Conservation (phyloP, 2,113 vertebrate species). For the Chaetodon auriga region DNA sequence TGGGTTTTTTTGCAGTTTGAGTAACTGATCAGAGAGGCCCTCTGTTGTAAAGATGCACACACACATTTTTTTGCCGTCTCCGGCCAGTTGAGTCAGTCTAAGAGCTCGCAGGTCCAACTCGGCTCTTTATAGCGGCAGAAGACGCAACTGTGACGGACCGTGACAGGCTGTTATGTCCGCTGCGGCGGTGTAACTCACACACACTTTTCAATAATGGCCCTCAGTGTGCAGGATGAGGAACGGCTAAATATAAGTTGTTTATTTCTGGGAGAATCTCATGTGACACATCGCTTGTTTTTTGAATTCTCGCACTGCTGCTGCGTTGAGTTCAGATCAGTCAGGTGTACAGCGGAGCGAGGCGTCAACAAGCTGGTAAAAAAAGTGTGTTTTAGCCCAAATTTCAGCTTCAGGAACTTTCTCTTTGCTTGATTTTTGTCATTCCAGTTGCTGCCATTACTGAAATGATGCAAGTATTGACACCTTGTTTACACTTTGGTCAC, state of each 20-base stretch:
- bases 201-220: neutral
- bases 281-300: constrained; percentile 41
- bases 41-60: constrained; percentile 1
- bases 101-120: neutral
- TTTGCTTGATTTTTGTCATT: neutral
- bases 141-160: neutral
- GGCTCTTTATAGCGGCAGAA: constrained; percentile 10
- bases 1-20: neutral
- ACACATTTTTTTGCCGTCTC: neutral
- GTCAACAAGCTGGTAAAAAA: neutral
- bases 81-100: constrained; percentile 39
- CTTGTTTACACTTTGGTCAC: neutral
- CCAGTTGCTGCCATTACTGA: neutral
- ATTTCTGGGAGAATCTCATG: constrained; percentile 37
- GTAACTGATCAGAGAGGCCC: neutral
- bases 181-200: neutral
- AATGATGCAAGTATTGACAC: neutral
- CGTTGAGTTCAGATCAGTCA: neutral
- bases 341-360: neutral
- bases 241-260: constrained; percentile 26
- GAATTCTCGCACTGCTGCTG: constrained; percentile 25
- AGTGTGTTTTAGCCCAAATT: neutral
- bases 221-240: neutral
- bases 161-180: constrained; percentile 9
- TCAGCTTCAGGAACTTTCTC: neutral